These are phyloP conservation scores for Artibeus lituratus DNA, from an alignment of 2,797 vertebrate genomes.

Conservation along the genomic window DNA sequence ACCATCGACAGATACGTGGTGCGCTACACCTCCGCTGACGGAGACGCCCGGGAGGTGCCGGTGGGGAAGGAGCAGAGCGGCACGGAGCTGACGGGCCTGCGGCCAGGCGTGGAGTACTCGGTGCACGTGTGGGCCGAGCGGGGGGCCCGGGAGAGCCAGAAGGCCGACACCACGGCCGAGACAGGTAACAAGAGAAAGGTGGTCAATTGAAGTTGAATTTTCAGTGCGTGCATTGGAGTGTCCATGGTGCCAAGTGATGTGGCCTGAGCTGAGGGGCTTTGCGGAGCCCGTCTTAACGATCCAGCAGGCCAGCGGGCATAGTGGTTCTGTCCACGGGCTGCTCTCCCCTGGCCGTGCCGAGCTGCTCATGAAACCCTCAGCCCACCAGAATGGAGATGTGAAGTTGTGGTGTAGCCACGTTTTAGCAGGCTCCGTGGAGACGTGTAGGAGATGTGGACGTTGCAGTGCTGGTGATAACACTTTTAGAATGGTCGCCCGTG, in stretches of 20 bases:
- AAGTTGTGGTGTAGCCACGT: background rate
- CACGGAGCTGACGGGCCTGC: conserved; percentile 81
- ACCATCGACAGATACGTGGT: conserved; percentile 85
- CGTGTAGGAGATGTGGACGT: background rate
- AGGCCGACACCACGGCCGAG: conserved; percentile 80
- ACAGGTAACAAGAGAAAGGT: conserved; percentile 77
- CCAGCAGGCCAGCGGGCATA: background rate
- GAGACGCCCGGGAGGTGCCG: conserved; percentile 78
- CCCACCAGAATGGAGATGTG: background rate
- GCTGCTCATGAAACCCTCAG: background rate
- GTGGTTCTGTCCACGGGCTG: background rate
- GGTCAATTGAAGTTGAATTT: background rate
- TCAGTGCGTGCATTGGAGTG: background rate
- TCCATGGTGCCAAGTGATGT: background rate
- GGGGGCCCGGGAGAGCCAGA: conserved; percentile 78
- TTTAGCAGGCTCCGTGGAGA: background rate
- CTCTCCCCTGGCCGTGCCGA: background rate
- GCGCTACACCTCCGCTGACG: conserved; percentile 82
- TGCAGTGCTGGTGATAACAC: background rate
- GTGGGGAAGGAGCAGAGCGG: conserved; percentile 80
- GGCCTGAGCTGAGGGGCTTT: background rate
- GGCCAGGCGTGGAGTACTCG: conserved; percentile 83
- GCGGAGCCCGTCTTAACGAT: background rate
- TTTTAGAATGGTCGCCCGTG: background rate
- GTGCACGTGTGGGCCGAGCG: conserved; percentile 86